Percentiles rank a stretch among this genome's conserved stretches.
Conservation (phyloP, 2,797 vertebrate species). For the Paguma larvata region DNA sequence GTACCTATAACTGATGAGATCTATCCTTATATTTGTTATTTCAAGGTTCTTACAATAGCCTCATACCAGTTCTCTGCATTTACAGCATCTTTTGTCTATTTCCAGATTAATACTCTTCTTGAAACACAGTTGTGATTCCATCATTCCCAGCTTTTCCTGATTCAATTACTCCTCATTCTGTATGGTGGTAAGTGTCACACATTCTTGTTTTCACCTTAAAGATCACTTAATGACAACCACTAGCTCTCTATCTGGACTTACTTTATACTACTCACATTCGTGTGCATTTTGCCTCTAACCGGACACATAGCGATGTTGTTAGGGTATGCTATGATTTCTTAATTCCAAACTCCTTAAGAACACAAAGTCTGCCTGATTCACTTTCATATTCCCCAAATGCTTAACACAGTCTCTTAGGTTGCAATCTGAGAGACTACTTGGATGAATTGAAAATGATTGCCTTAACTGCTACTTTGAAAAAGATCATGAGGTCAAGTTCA, state of each 20-base stretch:
- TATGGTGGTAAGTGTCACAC: not conserved
- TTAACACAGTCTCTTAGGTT: not conserved
- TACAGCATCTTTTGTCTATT: not conserved
- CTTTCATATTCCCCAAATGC: not conserved
- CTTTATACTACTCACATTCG: not conserved
- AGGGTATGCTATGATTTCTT: not conserved
- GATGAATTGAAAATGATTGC: not conserved
- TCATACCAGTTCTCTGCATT: not conserved
- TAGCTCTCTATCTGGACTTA: not conserved
- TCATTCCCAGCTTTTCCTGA: not conserved
- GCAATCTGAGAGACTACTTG: not conserved
- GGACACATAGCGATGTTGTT: not conserved
- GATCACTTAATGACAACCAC: not conserved
- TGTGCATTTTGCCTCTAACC: not conserved
- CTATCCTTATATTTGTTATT: not conserved
- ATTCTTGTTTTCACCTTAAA: not conserved
- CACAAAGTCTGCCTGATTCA: not conserved
- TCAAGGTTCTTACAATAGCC: not conserved
- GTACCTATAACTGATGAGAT: not conserved
- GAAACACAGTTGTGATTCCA: not conserved
- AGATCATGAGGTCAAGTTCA: not conserved
- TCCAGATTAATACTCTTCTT: not conserved
- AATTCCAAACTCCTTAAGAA: not conserved
- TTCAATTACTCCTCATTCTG: not conserved
- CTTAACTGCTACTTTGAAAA: constrained; percentile 39